Base-by-base conservation (phyloP, 2,113 vertebrate genomes). In the Pomatorhinus ruficollis region DNA sequence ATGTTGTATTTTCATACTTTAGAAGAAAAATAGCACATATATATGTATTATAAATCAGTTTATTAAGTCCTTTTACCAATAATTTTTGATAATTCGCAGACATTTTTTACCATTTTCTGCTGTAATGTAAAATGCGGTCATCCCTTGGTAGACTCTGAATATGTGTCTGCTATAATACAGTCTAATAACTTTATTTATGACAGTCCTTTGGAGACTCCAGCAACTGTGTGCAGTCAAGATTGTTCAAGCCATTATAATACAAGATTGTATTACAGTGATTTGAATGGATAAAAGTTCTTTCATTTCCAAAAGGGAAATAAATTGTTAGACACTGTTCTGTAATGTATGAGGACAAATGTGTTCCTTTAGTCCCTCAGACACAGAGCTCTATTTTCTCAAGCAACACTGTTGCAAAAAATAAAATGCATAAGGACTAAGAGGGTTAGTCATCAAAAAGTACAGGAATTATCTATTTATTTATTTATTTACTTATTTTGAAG, bases 131-230 rank as follows among this genome's bases (percentile, higher is more conserved):
- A 94, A 92, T 69, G 27, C 12, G 64, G 20, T 66, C 81, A 93
- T 79, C 47, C 63, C 60, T 91, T 93, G 40, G 39, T 87, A 93
- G 53, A 65, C 23, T 91, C 69, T 59, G 68, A 78, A 39, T 92
- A 28, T 57, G 47, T 42, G 42, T 86, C 61, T 97, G 70, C 39
- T 88, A 33, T 25, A 96, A 90, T 68, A 83, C n/a, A 81, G 39
- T 31, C 45, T 92, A 88, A 95, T 57, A 75, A 66, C 85, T 96
- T 91, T 96, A 95, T 96, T 96, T 96, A 90, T 92, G 77, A 83
- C 56, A 87, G 90, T 79, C 65, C 84, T 93, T 95, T 87, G 64
- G 81, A 96, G 61, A 90, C 69, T 95, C 50, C 40, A 90, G 71
- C 54, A 93, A 96, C 88, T 61, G 40, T 40, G 35, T 11, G 22